Conservation (phyloP, 2,888 invertebrate genomes). For the Hymenopus coronatus region DNA sequence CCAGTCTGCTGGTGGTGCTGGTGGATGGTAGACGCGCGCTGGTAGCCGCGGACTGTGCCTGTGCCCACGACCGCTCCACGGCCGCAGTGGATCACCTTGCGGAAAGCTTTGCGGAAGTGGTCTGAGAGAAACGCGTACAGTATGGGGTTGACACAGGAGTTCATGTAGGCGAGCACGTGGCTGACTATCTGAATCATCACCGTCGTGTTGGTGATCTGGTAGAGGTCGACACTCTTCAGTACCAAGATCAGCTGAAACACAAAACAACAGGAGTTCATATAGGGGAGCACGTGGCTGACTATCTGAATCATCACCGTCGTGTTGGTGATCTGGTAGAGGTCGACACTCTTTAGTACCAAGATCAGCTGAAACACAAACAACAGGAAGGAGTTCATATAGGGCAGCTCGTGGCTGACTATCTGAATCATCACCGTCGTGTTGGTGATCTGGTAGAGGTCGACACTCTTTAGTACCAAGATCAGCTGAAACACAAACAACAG, state of each 20-base stretch:
- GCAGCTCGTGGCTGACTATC: slow-evolving; percentile 75
- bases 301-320: slow-evolving; percentile 73
- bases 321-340: slow-evolving; percentile 64
- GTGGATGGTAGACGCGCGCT: slow-evolving; percentile 4
- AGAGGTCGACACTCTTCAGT: slow-evolving; percentile 69
- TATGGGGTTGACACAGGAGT: slow-evolving; percentile 92
- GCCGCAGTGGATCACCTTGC: slow-evolving; percentile 54
- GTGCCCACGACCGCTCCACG: not conserved
- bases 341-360: slow-evolving; percentile 71
- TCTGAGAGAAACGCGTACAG: slow-evolving; percentile 93
- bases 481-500: no score
- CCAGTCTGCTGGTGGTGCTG: not conserved
- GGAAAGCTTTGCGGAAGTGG: slow-evolving; percentile 88
- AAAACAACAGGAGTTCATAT: slow-evolving; percentile 69
- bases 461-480: slow-evolving; percentile 72
- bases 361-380: slow-evolving; percentile 62
- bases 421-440: slow-evolving; percentile 68
- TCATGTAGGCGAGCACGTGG: slow-evolving; percentile 86
- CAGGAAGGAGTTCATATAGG: slow-evolving; percentile 86
- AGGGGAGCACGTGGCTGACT: slow-evolving; percentile 77
- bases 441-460: slow-evolving; percentile 68
- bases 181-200: slow-evolving; percentile 75
- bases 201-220: slow-evolving; percentile 63
- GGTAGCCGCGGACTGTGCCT: not conserved
- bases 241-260: slow-evolving; percentile 71